Conservation (phyloP, 2,888 invertebrate genomes). For the Melipona beecheii region DNA sequence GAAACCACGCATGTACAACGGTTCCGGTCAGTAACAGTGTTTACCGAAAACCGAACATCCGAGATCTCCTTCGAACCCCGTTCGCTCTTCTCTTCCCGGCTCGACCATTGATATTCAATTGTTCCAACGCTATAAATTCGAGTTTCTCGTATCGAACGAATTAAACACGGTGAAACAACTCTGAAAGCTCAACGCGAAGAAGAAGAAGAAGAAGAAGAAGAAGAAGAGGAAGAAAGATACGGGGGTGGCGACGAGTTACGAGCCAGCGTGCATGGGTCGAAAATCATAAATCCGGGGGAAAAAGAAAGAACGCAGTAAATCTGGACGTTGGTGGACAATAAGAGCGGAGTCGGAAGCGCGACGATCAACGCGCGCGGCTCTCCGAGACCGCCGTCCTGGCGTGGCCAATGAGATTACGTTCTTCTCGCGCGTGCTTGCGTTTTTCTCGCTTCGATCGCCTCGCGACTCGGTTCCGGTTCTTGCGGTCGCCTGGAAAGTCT, state of each 20-base stretch:
- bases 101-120: slow-evolving; percentile 55
- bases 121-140: slow-evolving; percentile 53
- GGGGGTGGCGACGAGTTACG: slow-evolving; percentile 50
- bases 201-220: not conserved
- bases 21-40: slow-evolving; percentile 45
- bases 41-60: slow-evolving; percentile 33
- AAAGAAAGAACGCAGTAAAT: slow-evolving; percentile 75
- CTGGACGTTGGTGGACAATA: slow-evolving; percentile 72
- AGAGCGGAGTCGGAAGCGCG: slow-evolving; percentile 70
- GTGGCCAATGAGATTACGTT: slow-evolving; percentile 79
- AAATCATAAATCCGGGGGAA: slow-evolving; percentile 75
- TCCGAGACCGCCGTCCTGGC: slow-evolving; percentile 71
- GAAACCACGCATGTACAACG: not conserved
- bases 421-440: slow-evolving; percentile 59
- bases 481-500: slow-evolving; percentile 43
- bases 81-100: not conserved
- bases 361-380: slow-evolving; percentile 71
- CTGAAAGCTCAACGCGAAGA: slow-evolving; percentile 32
- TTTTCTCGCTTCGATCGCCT: slow-evolving; percentile 61
- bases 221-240: slow-evolving; percentile 6
- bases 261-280: slow-evolving; percentile 42
- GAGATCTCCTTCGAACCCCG: not conserved
- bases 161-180: slow-evolving; percentile 41
- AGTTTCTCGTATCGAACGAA: slow-evolving; percentile 40
- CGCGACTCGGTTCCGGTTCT: slow-evolving; percentile 57